These are phyloP conservation scores for Pseudopodoces humilis DNA, from an alignment of 2,113 vertebrate genomes.

Conservation along the genomic window DNA sequence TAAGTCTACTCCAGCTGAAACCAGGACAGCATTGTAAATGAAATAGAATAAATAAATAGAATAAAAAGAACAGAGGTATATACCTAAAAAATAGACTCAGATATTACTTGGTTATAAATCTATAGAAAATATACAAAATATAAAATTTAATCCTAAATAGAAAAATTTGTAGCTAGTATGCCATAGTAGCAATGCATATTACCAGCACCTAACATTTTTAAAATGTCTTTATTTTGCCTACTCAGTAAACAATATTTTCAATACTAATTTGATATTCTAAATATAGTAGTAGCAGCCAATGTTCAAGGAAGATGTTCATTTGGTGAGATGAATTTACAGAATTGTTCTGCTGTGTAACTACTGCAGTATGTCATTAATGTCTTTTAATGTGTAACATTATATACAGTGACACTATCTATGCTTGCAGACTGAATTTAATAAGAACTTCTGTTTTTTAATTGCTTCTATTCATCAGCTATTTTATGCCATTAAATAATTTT, in stretches of 20 bases:
- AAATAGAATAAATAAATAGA: background rate
- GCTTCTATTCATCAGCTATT: background rate
- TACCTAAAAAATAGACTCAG: background rate
- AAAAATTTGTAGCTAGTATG: background rate
- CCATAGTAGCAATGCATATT: background rate
- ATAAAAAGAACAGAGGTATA: background rate
- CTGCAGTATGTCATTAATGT: background rate
- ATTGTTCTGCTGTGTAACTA: background rate
- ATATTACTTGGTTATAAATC: background rate
- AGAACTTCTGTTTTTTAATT: constrained; percentile 4
- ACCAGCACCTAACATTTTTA: background rate
- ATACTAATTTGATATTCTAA: background rate
- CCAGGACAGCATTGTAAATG: background rate
- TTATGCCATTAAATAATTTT: background rate
- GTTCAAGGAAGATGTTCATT: background rate
- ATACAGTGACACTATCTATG: background rate
- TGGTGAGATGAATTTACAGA: background rate
- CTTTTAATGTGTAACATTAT: constrained; percentile 14
- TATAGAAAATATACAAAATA: background rate
- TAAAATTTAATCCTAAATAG: background rate
- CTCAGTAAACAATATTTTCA: background rate
- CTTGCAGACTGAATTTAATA: background rate
- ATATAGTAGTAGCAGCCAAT: background rate
- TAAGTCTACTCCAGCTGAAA: background rate
- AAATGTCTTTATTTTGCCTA: constrained; percentile 9